Evolutionary conservation across 2,888 invertebrate genomes (phyloP).

Genomic region (Xestia c-nigrum): DNA sequence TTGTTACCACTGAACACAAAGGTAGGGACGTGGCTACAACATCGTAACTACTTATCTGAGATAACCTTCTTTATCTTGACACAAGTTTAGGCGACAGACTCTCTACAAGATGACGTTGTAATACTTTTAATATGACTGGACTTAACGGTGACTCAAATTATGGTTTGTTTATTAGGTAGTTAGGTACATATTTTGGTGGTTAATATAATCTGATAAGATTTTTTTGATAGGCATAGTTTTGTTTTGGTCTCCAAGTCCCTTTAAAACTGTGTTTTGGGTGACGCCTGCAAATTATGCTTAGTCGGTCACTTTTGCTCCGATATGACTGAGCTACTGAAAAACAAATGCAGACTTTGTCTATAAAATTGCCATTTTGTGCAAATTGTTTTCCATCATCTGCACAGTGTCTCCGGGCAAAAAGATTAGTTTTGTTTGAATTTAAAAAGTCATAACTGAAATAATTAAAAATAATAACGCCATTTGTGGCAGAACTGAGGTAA

Average conservation of each 20-base stretch:
- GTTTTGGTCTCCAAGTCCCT: neutral
- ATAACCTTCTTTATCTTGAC: slow-evolving; percentile 69
- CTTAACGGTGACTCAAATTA: slow-evolving; percentile 32
- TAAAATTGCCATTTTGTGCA: neutral
- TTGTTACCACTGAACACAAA: slow-evolving; percentile 51
- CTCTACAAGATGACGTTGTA: slow-evolving; percentile 25
- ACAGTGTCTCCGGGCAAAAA: neutral
- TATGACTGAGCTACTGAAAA: slow-evolving; percentile 5
- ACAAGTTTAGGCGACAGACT: slow-evolving; percentile 50
- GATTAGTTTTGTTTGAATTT: slow-evolving; percentile 15
- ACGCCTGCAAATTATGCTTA: neutral
- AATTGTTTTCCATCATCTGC: slow-evolving; percentile 5
- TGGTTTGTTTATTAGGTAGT: slow-evolving; percentile 6
- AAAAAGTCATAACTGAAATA: slow-evolving; percentile 8
- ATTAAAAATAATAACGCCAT: slow-evolving; percentile 50
- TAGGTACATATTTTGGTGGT: slow-evolving; percentile 24
- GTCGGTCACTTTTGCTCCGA: slow-evolving; percentile 1
- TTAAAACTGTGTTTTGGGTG: neutral
- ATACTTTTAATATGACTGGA: slow-evolving; percentile 42
- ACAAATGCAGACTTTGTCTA: neutral
- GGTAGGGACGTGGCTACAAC: slow-evolving; percentile 56
- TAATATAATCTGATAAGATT: slow-evolving; percentile 10
- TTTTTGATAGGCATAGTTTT: neutral
- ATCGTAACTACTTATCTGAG: slow-evolving; percentile 58
- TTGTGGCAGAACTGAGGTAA: slow-evolving; percentile 56